phyloP scores from a whole-genome alignment of 2,888 invertebrate species.

The Bombylius major region DNA sequence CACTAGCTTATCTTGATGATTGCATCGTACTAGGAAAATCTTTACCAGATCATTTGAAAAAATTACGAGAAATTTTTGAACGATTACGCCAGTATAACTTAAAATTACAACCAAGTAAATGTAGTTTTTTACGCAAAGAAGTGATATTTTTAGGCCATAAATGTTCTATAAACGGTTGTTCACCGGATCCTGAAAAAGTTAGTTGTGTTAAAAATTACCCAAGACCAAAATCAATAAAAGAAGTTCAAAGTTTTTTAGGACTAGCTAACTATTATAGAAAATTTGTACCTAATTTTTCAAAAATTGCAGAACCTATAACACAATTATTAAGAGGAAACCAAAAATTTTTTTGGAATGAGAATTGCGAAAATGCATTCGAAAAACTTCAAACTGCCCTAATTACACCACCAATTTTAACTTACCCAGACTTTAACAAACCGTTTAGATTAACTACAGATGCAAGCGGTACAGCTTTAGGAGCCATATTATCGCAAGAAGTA shows the following conservation, averaged over 20 bases:
- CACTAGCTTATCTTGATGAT: conserved; percentile 8
- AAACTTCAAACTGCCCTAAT: not conserved
- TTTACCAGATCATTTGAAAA: conserved; percentile 1
- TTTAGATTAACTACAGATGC: conserved; percentile 23
- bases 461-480: too few species aligned
- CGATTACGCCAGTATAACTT: conserved; percentile 15
- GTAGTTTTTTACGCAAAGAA: conserved; percentile 16
- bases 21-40: conserved; percentile 11
- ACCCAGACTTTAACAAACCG: not conserved
- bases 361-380: conserved; percentile 15
- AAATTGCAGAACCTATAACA: conserved; percentile 1
- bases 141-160: conserved; percentile 16
- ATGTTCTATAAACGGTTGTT: conserved; percentile 20
- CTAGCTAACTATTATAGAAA: conserved; percentile 6
- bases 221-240: too few species aligned
- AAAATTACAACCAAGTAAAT: conserved; percentile 18
- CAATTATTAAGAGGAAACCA: not conserved
- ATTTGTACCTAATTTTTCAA: conserved; percentile 6
- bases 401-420: not conserved
- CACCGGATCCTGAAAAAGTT: conserved; percentile 16
- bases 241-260: conserved; percentile 3
- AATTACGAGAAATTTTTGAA: conserved; percentile 15
- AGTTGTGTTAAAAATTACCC: too few species aligned
- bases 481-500: too few species aligned
- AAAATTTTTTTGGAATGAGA: not conserved